Conservation (phyloP, 2,888 invertebrate genomes). For the Agriopis leucophaearia region DNA sequence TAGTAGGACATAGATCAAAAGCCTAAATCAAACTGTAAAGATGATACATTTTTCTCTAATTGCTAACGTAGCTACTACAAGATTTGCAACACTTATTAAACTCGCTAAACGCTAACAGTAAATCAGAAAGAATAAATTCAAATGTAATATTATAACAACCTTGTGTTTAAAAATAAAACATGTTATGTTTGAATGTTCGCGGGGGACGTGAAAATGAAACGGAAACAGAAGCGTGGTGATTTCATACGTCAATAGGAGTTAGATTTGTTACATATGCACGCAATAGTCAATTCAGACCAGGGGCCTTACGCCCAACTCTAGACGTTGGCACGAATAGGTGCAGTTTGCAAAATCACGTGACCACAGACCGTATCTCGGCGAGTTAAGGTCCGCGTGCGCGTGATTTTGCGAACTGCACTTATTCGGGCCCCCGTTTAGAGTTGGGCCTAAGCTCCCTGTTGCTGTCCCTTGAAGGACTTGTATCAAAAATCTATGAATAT, state of each 20-base stretch:
- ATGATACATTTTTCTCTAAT: conserved; percentile 31
- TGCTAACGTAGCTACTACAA: conserved; percentile 26
- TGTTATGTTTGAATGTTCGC: conserved; percentile 51
- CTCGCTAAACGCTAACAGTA: conserved; percentile 43
- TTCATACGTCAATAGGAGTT: conserved; percentile 44
- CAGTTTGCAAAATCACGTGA: too few relatives aligned
- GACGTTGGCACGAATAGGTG: too few relatives aligned
- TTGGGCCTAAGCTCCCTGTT: too few relatives aligned
- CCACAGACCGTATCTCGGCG: too few relatives aligned
- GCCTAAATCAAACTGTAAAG: conserved; percentile 20
- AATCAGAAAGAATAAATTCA: conserved; percentile 46
- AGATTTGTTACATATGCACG: conserved; percentile 35
- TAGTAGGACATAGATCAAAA: background rate
- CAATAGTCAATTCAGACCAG: too few relatives aligned
- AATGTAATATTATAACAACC: conserved; percentile 55
- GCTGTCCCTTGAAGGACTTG: too few relatives aligned
- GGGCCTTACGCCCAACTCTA: too few relatives aligned
- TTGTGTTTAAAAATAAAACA: conserved; percentile 63
- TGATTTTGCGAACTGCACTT: too few relatives aligned
- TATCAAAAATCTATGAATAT: too few relatives aligned
- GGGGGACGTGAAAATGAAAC: conserved; percentile 54
- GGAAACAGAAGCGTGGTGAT: conserved; percentile 50
- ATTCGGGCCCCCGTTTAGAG: too few relatives aligned
- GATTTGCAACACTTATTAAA: conserved; percentile 43
- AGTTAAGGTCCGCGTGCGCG: too few relatives aligned